Percentiles rank a stretch among this genome's conserved stretches.
These are phyloP conservation scores for Scaptodrosophila latifasciaeformis DNA, from an alignment of 2,888 invertebrate genomes.

Conservation along the genomic window DNA sequence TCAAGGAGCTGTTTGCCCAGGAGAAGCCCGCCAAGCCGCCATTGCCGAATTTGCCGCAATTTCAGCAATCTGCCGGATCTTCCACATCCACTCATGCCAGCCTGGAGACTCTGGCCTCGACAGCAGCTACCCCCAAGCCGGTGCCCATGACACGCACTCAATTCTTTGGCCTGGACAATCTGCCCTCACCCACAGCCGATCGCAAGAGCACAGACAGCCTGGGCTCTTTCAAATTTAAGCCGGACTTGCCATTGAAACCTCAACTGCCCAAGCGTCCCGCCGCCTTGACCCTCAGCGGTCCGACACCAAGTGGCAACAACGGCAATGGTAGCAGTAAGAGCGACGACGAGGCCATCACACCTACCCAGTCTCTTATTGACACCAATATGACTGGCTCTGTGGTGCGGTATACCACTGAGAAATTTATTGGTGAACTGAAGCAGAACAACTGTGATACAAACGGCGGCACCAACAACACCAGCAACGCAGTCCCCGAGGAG, in stretches of 20 bases:
- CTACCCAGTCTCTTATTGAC: constrained; percentile 54
- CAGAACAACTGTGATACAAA: constrained; percentile 62
- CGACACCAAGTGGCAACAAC: constrained; percentile 19
- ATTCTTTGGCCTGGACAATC: constrained; percentile 68
- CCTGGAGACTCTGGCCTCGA: constrained; percentile 52
- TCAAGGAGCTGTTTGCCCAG: constrained; percentile 68
- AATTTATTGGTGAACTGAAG: constrained; percentile 57
- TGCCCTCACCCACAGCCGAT: constrained; percentile 69
- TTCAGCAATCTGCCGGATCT: constrained; percentile 35
- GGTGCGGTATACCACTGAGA: constrained; percentile 54
- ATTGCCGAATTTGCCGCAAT: constrained; percentile 61
- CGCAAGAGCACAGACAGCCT: constrained; percentile 69
- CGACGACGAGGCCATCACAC: constrained; percentile 62
- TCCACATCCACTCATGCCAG: constrained; percentile 33
- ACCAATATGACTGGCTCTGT: constrained; percentile 53
- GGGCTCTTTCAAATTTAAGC: constrained; percentile 62
- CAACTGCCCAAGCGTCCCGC: constrained; percentile 86
- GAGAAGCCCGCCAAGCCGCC: constrained; percentile 70
- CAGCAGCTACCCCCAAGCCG: constrained; percentile 63
- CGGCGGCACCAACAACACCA: constrained; percentile 7
- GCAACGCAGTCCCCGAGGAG: not conserved
- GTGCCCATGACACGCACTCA: constrained; percentile 72
- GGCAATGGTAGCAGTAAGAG: constrained; percentile 44
- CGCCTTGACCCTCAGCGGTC: constrained; percentile 39
- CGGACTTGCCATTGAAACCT: constrained; percentile 80